phyloP scores from a whole-genome alignment of 2,888 invertebrate genomes.

The Stenichneumon culpator region DNA sequence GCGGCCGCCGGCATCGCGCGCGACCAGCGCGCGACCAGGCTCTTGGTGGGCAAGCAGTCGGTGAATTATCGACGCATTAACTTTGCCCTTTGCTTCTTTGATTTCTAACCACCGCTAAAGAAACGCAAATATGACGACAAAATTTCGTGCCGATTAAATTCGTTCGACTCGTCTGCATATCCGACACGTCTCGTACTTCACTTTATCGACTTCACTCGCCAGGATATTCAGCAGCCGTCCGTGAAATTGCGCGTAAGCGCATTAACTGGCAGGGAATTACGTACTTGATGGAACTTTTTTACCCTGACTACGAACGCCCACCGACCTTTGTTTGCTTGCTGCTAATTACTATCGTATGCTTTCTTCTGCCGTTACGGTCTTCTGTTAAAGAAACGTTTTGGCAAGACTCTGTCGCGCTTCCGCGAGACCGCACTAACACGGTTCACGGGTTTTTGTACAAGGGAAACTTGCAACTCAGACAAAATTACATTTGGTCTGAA shows the following conservation, averaged over 20 bases:
- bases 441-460: not conserved
- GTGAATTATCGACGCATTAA: slow-evolving; percentile 47
- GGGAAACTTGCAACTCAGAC: not conserved
- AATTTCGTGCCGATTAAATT: too few species aligned
- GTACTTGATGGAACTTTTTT: slow-evolving; percentile 17
- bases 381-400: slow-evolving; percentile 1
- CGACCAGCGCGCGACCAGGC: too few species aligned
- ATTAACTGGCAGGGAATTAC: not conserved
- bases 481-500: not conserved
- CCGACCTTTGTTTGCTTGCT: slow-evolving; percentile 9
- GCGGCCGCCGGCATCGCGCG: too few species aligned
- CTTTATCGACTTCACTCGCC: too few species aligned
- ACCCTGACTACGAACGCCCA: not conserved
- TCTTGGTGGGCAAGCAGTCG: not conserved
- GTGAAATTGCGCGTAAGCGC: not conserved
- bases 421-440: not conserved
- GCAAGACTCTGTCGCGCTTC: not conserved
- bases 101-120: too few species aligned
- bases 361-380: not conserved
- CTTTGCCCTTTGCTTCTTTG: too few species aligned
- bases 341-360: slow-evolving; percentile 12
- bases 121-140: too few species aligned
- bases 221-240: not conserved
- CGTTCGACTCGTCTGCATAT: too few species aligned
- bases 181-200: too few species aligned